Evolutionary conservation across 2,113 vertebrate species (phyloP).

Genomic region (Lanius ludovicianus): DNA sequence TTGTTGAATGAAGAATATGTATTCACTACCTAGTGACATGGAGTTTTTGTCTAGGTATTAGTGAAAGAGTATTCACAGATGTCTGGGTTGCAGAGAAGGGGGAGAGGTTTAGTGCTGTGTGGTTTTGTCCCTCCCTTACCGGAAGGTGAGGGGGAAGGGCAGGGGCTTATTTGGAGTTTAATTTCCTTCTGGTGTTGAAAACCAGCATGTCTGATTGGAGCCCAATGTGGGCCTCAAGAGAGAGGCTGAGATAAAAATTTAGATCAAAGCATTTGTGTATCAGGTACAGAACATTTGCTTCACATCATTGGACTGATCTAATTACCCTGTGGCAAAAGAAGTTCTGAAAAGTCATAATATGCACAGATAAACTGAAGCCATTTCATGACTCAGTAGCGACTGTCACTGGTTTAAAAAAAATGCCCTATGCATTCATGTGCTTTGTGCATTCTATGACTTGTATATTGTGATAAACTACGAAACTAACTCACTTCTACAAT

Average conservation of each 20-base stretch:
- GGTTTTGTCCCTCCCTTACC: background rate
- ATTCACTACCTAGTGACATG: background rate
- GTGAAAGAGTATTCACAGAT: background rate
- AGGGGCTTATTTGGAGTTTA: background rate
- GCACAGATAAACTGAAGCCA: background rate
- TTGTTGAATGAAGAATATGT: background rate
- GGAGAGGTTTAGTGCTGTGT: rapidly evolving
- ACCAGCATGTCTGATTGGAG: background rate
- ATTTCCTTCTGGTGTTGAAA: background rate
- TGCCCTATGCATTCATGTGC: background rate
- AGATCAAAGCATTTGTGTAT: background rate
- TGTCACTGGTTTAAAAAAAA: background rate
- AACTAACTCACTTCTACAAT: background rate
- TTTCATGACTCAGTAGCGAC: background rate
- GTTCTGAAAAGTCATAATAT: background rate
- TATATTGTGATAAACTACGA: background rate
- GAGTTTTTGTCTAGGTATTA: background rate
- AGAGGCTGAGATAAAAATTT: background rate
- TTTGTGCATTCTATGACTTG: background rate
- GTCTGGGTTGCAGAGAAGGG: background rate
- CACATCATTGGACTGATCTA: background rate
- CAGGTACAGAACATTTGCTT: background rate
- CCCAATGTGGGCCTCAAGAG: background rate
- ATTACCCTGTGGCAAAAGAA: background rate
- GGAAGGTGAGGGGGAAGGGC: background rate